Evolutionary conservation across 2,888 invertebrate species (phyloP).

Genomic region (Apocheima hispidaria): DNA sequence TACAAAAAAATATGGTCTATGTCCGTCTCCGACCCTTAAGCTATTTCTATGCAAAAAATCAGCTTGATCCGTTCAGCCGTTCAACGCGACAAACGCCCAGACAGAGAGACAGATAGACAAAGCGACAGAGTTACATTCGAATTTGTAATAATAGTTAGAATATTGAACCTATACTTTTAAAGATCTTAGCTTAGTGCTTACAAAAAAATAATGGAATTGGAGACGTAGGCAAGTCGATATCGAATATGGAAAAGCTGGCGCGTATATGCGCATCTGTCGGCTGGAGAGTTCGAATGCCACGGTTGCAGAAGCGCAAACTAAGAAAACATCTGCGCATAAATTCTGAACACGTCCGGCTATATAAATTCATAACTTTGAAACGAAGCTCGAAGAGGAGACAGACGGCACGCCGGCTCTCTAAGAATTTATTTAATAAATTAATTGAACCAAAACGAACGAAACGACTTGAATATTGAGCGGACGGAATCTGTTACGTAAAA

Average conservation of each 20-base stretch:
- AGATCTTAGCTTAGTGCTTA: too few species aligned
- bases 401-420: constrained; percentile 69
- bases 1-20: too few species aligned
- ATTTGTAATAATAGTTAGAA: too few species aligned
- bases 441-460: constrained; percentile 75
- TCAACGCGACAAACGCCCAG: too few species aligned
- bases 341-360: constrained; percentile 79
- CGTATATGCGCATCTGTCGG: constrained; percentile 55
- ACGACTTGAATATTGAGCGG: constrained; percentile 69
- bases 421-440: constrained; percentile 83
- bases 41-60: too few species aligned
- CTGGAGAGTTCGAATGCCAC: constrained; percentile 56
- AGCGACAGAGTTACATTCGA: too few species aligned
- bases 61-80: too few species aligned
- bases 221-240: constrained; percentile 29
- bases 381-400: constrained; percentile 66
- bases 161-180: too few species aligned
- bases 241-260: constrained; percentile 39
- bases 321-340: constrained; percentile 76
- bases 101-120: too few species aligned
- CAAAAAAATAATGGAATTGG: constrained; percentile 11
- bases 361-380: constrained; percentile 81
- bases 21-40: too few species aligned
- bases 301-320: constrained; percentile 64
- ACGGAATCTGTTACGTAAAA: constrained; percentile 49